Evolutionary conservation across 2,113 vertebrate genomes (phyloP), one percentile per base, ranked within the genome.

Genomic region (Anthoscopus minutus): DNA sequence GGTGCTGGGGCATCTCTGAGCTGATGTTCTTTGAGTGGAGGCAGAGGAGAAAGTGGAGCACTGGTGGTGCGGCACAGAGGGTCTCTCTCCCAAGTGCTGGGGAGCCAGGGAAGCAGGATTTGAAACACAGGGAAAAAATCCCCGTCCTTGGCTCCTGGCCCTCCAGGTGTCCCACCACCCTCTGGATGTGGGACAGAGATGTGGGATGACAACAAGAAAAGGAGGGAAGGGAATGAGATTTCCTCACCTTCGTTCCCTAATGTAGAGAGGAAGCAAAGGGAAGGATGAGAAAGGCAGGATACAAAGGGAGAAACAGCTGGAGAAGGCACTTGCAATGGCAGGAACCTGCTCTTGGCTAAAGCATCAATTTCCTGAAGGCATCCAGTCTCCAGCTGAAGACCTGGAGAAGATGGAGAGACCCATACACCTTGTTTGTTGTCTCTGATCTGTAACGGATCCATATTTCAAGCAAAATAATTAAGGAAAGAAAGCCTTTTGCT

Each of bases 361-460:
- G 35, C 27, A 35, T 2, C 58, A 10, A 5, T 16, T 22, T n/a
- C 48, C 37, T 2, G 3, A 40, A 61, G 35, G 37, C 24, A 13
- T 15, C 57, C 54, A 42, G 13, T 2, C 18, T 35, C 0, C 1
- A 70, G 53, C 37, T 65, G 53, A 24, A 62, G 53, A 57, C 13
- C 15, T 9, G n/a, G 38, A 15, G 3, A 19, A 37, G 33, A 19
- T 44, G 44, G 22, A 65, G 67, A 57, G 6, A 15, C 6, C 14
- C 12, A 4, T 2, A 10, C 1, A 1, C 35, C 27, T 25, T 17
- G 1, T 33, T 13, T 16, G 23, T 1, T 67, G 35, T 8, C 14
- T 82, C n/a, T 19, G 28, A 30, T 33, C n/a, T 53, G 53, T 20
- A 27, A 30, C 1, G 3, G 13, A n/a, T 44, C 56, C 17, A 3